These are phyloP conservation scores for Acanthochromis polyacanthus DNA, from an alignment of 2,113 vertebrate genomes.

Conservation along the genomic window DNA sequence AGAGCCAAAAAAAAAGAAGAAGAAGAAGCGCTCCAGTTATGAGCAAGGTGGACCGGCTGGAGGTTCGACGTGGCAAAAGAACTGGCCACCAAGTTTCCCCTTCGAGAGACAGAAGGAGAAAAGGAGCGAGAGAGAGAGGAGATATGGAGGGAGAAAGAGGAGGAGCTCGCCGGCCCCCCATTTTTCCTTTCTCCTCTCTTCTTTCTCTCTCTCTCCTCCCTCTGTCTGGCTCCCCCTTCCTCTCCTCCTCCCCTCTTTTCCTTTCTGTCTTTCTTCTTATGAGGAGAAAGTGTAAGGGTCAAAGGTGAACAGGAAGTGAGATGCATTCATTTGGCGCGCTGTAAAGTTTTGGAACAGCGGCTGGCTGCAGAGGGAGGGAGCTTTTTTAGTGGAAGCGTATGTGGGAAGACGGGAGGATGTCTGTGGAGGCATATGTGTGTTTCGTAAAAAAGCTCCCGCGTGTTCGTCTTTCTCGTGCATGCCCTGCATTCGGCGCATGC, in stretches of 20 bases:
- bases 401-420: conserved; percentile 59
- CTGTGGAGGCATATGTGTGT: conserved; percentile 21
- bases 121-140: conserved; percentile 77
- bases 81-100: conserved; percentile 86
- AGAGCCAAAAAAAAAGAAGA: background rate
- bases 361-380: conserved; percentile 52
- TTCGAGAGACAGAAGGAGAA: conserved; percentile 80
- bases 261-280: conserved; percentile 61
- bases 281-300: conserved; percentile 88
- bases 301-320: conserved; percentile 92
- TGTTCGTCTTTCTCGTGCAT: conserved; percentile 4
- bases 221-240: conserved; percentile 16
- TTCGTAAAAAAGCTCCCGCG: conserved; percentile 7
- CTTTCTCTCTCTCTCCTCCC: conserved; percentile 38
- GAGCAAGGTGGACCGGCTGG: conserved; percentile 61
- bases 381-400: conserved; percentile 59
- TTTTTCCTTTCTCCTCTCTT: conserved; percentile 66
- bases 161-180: conserved; percentile 84
- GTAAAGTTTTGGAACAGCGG: conserved; percentile 67
- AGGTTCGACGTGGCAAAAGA: conserved; percentile 93
- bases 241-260: conserved; percentile 22
- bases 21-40: background rate
- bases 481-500: conserved; percentile 25
- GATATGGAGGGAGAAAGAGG: conserved; percentile 82
- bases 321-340: conserved; percentile 81